Base-by-base conservation (phyloP, 2,113 vertebrate species). In the Morone saxatilis region DNA sequence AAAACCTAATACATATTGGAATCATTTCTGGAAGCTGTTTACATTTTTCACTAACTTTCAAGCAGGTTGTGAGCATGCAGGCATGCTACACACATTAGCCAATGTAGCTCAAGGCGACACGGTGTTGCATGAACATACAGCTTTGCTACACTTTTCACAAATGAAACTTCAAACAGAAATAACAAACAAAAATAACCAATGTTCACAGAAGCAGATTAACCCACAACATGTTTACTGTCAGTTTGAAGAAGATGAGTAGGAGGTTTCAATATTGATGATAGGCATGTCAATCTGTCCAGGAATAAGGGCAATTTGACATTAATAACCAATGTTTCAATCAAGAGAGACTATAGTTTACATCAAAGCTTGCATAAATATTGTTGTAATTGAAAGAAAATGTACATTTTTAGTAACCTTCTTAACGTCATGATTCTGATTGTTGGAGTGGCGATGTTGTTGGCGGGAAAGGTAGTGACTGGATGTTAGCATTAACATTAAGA, bases 11-110 rank as follows among this genome's bases (percentile, higher is more conserved):
- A 62, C 43, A 62, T 48, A 75, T 36, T 50, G 57, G 13, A 11
- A 48, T 68, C 10, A 20, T 69, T 74, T 47, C 63, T 63, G 48
- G 56, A 75, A 74, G 70, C 62, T 73, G 62, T 78, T 79, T 68
- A 50, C n/a, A 25, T 84, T 41, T 65, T 75, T 38, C 5, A 63
- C 31, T 57, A 38, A 48, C 14, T 61, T n/a, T 54, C 19, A 47
- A 25, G 31, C 20, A 48, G 78, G 62, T 56, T 63, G 19, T 19
- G 22, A 22, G 22, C 45, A 0, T 66, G 53, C 54, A 17, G 53
- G 31, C 76, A 56, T 75, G 47, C 48, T 61, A 16, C 20, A 53
- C 3, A 2, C 20, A 84, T 69, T 79, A 70, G n/a, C 62, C 6
- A 22, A 43, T 62, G 16, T 68, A 68, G 62, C 70, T 73, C 20